A percentile compares a stretch with the other conserved stretches of the same genome.
Conservation (phyloP, 2,888 invertebrate genomes). For the Crepidodera aurea region DNA sequence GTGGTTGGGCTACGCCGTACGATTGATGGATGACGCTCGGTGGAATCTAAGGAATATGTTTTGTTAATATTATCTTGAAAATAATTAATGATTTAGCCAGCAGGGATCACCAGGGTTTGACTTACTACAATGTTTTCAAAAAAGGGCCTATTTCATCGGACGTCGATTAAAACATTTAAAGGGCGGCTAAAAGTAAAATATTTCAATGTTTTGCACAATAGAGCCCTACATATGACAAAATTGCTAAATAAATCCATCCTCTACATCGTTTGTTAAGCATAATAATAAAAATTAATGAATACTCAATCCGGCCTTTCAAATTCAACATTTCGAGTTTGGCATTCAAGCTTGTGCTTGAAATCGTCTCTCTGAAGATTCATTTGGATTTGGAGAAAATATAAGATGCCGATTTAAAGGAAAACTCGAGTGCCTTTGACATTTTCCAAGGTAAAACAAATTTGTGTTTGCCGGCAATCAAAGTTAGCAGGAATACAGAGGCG, state of each 20-base stretch:
- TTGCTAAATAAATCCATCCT: too few relatives aligned
- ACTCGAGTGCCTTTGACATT: background rate
- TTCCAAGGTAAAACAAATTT: background rate
- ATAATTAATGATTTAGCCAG: too few relatives aligned
- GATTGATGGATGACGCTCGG: slow-evolving; percentile 59
- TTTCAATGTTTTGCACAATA: too few relatives aligned
- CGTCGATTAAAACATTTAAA: too few relatives aligned
- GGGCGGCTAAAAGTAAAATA: too few relatives aligned
- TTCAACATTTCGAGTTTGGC: background rate
- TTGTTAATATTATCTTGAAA: too few relatives aligned
- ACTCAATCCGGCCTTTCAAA: background rate
- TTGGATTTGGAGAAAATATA: background rate
- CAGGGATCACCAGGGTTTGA: too few relatives aligned
- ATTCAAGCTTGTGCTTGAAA: background rate
- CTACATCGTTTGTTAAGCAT: too few relatives aligned
- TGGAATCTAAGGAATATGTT: slow-evolving; percentile 51
- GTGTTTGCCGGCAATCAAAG: background rate
- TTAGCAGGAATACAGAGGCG: too few relatives aligned
- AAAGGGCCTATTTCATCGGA: too few relatives aligned
- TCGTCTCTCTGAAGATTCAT: background rate
- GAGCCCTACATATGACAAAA: too few relatives aligned
- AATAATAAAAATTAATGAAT: background rate
- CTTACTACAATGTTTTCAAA: too few relatives aligned
- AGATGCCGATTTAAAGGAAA: background rate
- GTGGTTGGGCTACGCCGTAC: slow-evolving; percentile 55